Conservation (phyloP, 2,113 vertebrate species). For the Harpagus bidentatus region DNA sequence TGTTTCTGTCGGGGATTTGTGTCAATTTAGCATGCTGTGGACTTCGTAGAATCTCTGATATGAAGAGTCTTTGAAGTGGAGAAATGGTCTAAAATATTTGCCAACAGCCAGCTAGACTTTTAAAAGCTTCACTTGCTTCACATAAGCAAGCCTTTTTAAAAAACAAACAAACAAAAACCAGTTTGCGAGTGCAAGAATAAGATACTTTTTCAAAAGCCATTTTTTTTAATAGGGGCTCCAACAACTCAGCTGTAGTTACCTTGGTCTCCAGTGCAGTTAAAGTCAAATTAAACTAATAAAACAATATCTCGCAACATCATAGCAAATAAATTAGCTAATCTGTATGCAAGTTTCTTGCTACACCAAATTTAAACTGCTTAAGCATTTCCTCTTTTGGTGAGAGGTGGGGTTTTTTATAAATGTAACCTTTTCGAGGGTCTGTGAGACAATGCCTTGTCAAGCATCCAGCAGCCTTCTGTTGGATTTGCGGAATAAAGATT, state of each 20-base stretch:
- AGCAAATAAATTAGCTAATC: slow-evolving; percentile 51
- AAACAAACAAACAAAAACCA: not conserved
- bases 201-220: not conserved
- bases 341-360: slow-evolving; percentile 23
- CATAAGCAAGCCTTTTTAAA: not conserved
- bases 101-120: not conserved
- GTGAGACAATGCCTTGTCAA: not conserved
- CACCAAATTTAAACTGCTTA: not conserved
- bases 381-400: not conserved
- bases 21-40: not conserved
- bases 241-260: slow-evolving; percentile 51
- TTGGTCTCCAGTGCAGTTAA: slow-evolving; percentile 33
- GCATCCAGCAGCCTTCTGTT: not conserved
- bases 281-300: slow-evolving; percentile 64
- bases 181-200: not conserved
- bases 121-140: slow-evolving; percentile 15
- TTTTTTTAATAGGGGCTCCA: not conserved
- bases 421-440: not conserved
- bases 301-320: slow-evolving; percentile 7
- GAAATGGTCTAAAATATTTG: slow-evolving; percentile 14
- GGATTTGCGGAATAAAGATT: not conserved
- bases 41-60: slow-evolving; percentile 2
- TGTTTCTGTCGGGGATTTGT: not conserved
- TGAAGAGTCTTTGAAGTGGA: slow-evolving; percentile 12
- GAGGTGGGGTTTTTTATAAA: not conserved